Evolutionary conservation across 2,888 invertebrate genomes (phyloP).

Genomic region (Nezara viridula): DNA sequence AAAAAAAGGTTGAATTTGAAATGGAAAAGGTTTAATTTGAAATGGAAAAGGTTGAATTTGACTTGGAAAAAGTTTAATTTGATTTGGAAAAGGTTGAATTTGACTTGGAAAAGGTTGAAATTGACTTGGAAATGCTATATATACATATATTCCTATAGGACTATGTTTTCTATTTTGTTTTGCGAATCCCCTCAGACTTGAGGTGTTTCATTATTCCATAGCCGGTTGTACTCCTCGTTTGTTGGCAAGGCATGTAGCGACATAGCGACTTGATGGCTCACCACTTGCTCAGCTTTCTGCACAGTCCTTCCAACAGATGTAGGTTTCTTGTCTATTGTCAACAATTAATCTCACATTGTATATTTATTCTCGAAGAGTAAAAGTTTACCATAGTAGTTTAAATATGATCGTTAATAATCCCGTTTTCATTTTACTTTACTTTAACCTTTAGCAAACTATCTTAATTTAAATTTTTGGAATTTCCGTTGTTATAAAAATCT

Average conservation of each 20-base stretch:
- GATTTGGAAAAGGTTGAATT: no score
- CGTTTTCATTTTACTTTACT: not conserved
- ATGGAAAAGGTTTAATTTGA: no score
- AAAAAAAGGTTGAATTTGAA: no score
- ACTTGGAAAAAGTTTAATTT: no score
- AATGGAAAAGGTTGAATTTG: no score
- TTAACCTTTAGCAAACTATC: not conserved
- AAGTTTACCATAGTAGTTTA: not conserved
- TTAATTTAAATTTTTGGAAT: not conserved
- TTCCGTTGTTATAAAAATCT: no score
- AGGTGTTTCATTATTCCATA: not conserved
- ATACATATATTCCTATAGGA: no score
- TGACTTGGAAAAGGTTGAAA: no score
- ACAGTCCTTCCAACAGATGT: not conserved
- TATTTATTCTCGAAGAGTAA: not conserved
- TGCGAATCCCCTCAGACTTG: not conserved
- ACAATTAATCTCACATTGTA: not conserved
- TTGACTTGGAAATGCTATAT: no score
- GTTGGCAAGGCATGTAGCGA: not conserved
- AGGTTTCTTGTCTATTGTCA: not conserved
- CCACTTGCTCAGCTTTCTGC: not conserved
- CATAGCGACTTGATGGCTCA: constrained; percentile 6
- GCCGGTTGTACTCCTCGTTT: not conserved
- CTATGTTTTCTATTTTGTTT: not conserved
- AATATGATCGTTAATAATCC: not conserved